phyloP scores from a whole-genome alignment of 2,113 vertebrate species.

The Gorilla gorilla region DNA sequence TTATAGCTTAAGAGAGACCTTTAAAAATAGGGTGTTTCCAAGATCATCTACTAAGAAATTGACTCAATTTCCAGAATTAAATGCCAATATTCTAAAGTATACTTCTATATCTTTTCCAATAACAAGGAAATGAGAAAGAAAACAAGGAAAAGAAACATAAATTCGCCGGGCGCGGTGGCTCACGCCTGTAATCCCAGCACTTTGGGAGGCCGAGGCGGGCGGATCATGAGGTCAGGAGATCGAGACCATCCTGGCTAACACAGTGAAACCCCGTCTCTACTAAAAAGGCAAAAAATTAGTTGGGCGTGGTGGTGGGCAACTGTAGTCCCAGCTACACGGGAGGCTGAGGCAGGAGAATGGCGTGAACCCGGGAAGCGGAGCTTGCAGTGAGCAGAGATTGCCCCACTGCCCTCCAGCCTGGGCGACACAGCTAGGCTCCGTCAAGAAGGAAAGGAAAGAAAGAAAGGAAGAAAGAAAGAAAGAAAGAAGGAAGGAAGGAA shows the following conservation, averaged over 20 bases:
- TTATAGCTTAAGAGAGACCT: neutral
- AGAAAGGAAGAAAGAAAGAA: neutral
- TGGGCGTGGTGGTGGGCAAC: rapidly evolving
- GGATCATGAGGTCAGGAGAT: too few relatives aligned
- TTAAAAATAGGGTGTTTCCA: slow-evolving; percentile 11
- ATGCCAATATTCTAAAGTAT: slow-evolving; percentile 15
- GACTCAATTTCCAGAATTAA: neutral
- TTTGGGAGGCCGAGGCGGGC: too few relatives aligned
- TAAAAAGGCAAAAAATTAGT: too few relatives aligned
- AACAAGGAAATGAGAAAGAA: neutral
- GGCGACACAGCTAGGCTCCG: too few relatives aligned
- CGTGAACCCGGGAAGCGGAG: rapidly evolving
- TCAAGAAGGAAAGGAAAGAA: too few relatives aligned
- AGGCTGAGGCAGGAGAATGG: too few relatives aligned
- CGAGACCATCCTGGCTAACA: too few relatives aligned
- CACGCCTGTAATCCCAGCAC: too few relatives aligned
- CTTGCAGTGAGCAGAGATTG: too few relatives aligned
- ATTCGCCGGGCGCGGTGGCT: neutral
- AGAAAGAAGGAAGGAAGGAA: neutral
- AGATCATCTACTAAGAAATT: slow-evolving; percentile 31
- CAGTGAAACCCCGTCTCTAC: too few relatives aligned
- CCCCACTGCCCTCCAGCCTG: too few relatives aligned
- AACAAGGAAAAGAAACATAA: neutral
- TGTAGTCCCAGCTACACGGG: too few relatives aligned
- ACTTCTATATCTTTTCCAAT: neutral